Evolutionary conservation across 37 sponge, comb jelly and placozoan genomes (phyloP).

Genomic region (Halisarca cf. caerulea): DNA sequence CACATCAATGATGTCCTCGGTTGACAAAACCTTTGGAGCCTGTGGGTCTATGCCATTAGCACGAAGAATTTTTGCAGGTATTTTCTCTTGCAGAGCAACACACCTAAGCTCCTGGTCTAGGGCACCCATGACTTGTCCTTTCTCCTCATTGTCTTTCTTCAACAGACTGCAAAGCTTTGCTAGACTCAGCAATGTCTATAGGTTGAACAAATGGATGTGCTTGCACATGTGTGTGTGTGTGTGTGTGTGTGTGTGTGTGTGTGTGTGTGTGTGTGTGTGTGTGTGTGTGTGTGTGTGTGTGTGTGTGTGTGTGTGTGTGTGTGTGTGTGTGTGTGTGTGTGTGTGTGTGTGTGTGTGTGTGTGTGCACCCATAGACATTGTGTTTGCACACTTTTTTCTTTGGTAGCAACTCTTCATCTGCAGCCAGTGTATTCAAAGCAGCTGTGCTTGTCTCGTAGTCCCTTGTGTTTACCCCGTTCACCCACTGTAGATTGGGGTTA

Average conservation of each 20-base stretch:
- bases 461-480: background rate
- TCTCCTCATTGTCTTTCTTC: conserved; percentile 13
- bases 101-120: conserved; percentile 47
- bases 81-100: conserved; percentile 60
- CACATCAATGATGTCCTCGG: conserved; percentile 56
- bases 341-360: no score
- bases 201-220: background rate
- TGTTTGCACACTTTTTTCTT: conserved; percentile 1
- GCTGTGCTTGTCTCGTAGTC: background rate
- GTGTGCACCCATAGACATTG: no score
- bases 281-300: no score
- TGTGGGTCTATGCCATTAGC: conserved; percentile 37
- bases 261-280: no score
- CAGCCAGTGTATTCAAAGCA: background rate
- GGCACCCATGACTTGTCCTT: conserved; percentile 17
- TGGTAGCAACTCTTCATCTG: background rate
- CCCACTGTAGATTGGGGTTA: conserved; percentile 10
- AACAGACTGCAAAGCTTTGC: conserved; percentile 73
- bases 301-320: no score
- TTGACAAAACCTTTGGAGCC: conserved; percentile 45
- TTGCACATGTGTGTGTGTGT: background rate
- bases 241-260: background rate
- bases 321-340: no score
- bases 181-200: conserved; percentile 77
- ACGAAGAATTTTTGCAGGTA: conserved; percentile 47